Conservation (phyloP, 2,888 invertebrate genomes). For the Lacanobia oleracea region DNA sequence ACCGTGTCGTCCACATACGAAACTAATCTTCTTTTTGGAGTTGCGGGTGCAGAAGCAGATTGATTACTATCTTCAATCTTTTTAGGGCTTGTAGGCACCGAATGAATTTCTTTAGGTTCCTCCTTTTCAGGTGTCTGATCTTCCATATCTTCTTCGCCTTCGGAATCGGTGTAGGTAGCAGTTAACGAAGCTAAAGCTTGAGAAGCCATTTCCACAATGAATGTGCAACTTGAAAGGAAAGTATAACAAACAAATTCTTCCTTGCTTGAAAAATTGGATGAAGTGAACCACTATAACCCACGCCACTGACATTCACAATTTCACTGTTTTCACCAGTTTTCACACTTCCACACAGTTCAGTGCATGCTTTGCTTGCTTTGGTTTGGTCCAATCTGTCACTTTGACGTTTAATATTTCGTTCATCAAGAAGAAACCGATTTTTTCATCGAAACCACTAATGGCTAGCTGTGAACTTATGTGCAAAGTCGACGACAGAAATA, state of each 20-base stretch:
- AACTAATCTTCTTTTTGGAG: constrained; percentile 90
- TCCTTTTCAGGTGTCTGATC: constrained; percentile 91
- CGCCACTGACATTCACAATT: too few species aligned
- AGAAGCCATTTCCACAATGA: constrained; percentile 81
- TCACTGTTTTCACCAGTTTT: too few species aligned
- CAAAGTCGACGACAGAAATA: neutral
- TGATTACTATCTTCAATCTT: constrained; percentile 73
- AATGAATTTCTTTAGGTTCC: constrained; percentile 76
- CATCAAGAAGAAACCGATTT: neutral
- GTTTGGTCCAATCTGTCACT: neutral
- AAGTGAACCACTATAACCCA: too few species aligned
- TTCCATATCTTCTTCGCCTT: constrained; percentile 95
- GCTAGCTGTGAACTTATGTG: neutral
- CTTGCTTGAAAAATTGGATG: neutral
- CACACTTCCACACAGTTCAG: too few species aligned
- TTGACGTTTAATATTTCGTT: constrained; percentile 5
- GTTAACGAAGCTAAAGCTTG: constrained; percentile 95
- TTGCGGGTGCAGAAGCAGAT: constrained; percentile 85
- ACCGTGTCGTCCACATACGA: constrained; percentile 94
- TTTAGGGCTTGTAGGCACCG: constrained; percentile 81
- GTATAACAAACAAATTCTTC: neutral
- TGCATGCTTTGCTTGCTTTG: too few species aligned
- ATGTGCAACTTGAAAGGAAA: neutral
- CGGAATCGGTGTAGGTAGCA: constrained; percentile 97
- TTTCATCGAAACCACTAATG: neutral